phyloP scores from a whole-genome alignment of 2,888 invertebrate species.

The Opisthograptis luteolata region DNA sequence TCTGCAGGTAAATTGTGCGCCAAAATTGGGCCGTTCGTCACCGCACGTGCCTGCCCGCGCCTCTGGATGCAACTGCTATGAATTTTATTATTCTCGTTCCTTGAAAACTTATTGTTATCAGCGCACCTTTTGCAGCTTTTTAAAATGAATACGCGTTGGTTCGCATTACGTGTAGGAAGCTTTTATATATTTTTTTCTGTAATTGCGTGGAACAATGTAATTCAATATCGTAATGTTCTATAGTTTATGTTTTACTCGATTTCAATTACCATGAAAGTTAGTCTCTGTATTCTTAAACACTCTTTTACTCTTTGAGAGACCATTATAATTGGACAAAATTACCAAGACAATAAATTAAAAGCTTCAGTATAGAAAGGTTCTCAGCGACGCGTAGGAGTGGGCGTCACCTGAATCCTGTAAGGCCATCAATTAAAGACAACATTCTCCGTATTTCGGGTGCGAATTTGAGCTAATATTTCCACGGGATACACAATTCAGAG shows the following conservation, averaged over 20 bases:
- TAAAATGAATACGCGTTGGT: neutral
- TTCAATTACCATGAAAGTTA: no score
- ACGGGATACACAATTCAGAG: conserved; percentile 39
- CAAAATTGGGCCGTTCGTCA: conserved; percentile 65
- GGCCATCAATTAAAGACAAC: conserved; percentile 13
- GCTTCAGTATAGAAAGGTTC: neutral
- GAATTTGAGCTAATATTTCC: conserved; percentile 20
- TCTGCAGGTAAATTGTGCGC: conserved; percentile 82
- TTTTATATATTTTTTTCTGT: neutral
- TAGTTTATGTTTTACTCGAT: no score
- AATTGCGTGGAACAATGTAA: no score
- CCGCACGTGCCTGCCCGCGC: conserved; percentile 70
- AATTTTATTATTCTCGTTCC: conserved; percentile 66
- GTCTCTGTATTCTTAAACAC: no score
- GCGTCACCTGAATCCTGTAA: conserved; percentile 2
- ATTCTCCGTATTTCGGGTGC: conserved; percentile 10
- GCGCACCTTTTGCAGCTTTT: conserved; percentile 51
- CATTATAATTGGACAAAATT: neutral
- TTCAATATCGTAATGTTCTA: no score
- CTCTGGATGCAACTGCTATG: conserved; percentile 72
- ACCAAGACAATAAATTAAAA: neutral
- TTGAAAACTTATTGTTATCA: conserved; percentile 77
- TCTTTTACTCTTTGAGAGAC: neutral
- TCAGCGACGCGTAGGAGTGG: neutral
- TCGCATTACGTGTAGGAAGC: no score